A percentile compares a stretch with the other conserved stretches of the same genome.
Conservation (phyloP, 2,888 invertebrate species). For the Invenusta paracnida region DNA sequence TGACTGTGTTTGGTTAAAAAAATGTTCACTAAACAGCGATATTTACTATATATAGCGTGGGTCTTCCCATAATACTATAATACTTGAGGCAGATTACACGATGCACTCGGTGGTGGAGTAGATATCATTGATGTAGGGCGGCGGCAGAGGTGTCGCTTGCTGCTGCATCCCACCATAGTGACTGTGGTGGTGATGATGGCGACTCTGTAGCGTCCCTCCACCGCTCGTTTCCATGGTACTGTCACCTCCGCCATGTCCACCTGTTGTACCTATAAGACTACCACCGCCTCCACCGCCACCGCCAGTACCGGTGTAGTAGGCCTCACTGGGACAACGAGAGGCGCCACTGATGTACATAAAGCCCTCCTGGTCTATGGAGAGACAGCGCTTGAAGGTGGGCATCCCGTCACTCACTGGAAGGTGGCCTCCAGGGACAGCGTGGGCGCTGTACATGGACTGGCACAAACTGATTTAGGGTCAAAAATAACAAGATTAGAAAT, state of each 20-base stretch:
- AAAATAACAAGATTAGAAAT: too few species aligned
- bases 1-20: too few species aligned
- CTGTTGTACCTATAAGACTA: not conserved
- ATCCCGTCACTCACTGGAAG: not conserved
- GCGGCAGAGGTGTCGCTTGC: not conserved
- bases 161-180: not conserved
- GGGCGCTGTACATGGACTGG: not conserved
- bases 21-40: too few species aligned
- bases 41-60: too few species aligned
- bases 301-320: not conserved
- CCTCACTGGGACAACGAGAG: not conserved
- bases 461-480: too few species aligned
- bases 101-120: not conserved
- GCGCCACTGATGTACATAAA: not conserved
- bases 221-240: too few species aligned
- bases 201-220: not conserved
- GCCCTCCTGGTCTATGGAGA: not conserved
- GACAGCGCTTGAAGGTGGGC: slow-evolving; percentile 7
- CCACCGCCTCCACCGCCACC: not conserved
- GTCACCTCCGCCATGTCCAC: too few species aligned
- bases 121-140: not conserved
- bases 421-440: not conserved
- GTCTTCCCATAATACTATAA: too few species aligned
- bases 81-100: not conserved
- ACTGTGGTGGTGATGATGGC: not conserved